These are phyloP conservation scores for Sylvietta virens DNA, from an alignment of 2,113 vertebrate genomes.

Conservation along the genomic window DNA sequence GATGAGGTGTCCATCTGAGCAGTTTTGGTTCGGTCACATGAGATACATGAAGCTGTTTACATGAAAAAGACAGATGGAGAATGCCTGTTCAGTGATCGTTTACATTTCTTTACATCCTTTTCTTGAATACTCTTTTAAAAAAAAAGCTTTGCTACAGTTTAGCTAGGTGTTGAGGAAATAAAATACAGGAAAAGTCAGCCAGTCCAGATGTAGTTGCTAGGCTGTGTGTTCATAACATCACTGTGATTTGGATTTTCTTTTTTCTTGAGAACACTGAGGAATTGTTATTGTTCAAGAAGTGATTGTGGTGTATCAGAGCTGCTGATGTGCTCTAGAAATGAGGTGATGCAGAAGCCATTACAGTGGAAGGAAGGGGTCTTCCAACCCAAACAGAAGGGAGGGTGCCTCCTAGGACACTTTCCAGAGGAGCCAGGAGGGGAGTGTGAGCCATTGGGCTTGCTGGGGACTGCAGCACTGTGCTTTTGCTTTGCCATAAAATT, in stretches of 20 bases:
- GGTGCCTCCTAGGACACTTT: neutral
- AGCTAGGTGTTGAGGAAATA: neutral
- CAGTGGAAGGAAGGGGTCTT: neutral
- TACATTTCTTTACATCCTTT: neutral
- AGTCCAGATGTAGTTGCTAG: neutral
- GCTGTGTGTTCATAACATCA: neutral
- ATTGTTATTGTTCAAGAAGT: neutral
- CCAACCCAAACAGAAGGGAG: neutral
- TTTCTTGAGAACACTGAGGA: neutral
- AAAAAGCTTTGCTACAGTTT: neutral
- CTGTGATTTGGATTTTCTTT: neutral
- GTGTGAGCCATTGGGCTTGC: neutral
- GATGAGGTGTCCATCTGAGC: constrained; percentile 21
- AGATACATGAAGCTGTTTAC: neutral
- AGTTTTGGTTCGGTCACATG: neutral
- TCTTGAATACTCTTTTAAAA: neutral
- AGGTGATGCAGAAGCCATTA: neutral
- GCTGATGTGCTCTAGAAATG: neutral
- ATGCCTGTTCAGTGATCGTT: neutral
- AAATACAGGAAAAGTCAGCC: neutral
- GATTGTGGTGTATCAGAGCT: neutral
- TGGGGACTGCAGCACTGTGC: neutral
- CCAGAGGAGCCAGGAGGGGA: neutral
- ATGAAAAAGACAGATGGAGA: neutral
- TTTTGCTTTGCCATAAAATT: neutral